phyloP scores from a whole-genome alignment of 2,797 vertebrate species.

The Loris lydekkerianus region DNA sequence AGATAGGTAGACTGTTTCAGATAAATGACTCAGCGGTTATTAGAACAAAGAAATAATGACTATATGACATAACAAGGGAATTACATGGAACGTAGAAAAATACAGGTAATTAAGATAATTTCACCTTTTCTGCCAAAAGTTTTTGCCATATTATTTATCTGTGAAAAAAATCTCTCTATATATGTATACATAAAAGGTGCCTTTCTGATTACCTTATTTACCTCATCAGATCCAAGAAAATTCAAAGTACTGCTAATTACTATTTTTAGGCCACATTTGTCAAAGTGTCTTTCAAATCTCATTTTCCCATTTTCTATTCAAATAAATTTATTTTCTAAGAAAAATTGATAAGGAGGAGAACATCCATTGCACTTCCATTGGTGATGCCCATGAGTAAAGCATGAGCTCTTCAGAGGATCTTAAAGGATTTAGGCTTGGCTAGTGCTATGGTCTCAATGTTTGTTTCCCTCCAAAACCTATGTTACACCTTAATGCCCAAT shows the following conservation, averaged over 20 bases:
- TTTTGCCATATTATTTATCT: not conserved
- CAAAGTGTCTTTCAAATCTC: not conserved
- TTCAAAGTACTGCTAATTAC: not conserved
- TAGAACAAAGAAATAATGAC: constrained; percentile 40
- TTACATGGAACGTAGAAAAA: not conserved
- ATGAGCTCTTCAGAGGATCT: not conserved
- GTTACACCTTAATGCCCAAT: not conserved
- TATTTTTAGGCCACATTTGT: not conserved
- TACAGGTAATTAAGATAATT: constrained; percentile 7
- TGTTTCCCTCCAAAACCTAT: not conserved
- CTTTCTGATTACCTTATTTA: not conserved
- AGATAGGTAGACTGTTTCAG: not conserved
- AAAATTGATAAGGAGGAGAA: not conserved
- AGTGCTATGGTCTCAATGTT: not conserved
- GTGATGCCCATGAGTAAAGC: not conserved
- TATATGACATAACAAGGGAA: constrained; percentile 31
- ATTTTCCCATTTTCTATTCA: not conserved
- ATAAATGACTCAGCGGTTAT: not conserved
- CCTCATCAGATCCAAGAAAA: not conserved
- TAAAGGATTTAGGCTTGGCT: not conserved
- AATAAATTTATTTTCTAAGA: not conserved
- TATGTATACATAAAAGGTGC: not conserved
- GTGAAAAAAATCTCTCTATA: not conserved
- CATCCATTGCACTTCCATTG: not conserved
- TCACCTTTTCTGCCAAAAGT: not conserved